phyloP scores from a whole-genome alignment of 2,797 vertebrate species.

The Dromococcyx pavoninus region DNA sequence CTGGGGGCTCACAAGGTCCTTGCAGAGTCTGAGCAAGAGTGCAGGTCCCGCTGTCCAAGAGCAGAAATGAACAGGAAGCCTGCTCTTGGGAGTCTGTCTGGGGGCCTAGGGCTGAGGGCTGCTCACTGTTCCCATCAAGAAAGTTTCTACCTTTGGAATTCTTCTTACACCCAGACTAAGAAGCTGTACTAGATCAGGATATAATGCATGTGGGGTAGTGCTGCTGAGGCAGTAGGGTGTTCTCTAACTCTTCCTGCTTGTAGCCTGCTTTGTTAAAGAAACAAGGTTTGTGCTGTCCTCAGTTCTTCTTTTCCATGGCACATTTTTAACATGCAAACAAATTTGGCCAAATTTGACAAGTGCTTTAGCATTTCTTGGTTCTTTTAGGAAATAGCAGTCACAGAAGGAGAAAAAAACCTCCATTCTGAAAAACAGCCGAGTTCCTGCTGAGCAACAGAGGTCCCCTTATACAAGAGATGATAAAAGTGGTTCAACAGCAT shows the following conservation, averaged over 20 bases:
- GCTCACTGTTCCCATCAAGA: fast-evolving
- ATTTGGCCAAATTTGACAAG: not conserved
- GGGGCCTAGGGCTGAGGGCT: not conserved
- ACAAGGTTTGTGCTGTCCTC: not conserved
- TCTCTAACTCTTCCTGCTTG: not conserved
- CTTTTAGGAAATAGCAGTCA: not conserved
- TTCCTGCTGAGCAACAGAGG: not conserved
- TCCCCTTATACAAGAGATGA: not conserved
- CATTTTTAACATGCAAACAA: not conserved
- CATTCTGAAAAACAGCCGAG: not conserved
- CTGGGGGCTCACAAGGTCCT: not conserved
- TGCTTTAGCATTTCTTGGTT: not conserved
- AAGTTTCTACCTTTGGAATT: not conserved
- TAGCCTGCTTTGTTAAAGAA: not conserved
- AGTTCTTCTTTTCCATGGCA: not conserved
- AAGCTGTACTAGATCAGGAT: not conserved
- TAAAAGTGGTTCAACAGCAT: not conserved
- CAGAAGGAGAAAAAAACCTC: not conserved
- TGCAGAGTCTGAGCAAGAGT: not conserved
- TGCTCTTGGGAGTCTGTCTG: fast-evolving
- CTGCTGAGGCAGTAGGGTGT: not conserved
- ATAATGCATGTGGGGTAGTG: not conserved
- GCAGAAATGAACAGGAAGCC: not conserved
- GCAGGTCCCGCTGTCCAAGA: not conserved
- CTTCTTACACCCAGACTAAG: too few relatives aligned